phyloP scores from a whole-genome alignment of 2,113 vertebrate genomes.

The Atherinomorus stipes region DNA sequence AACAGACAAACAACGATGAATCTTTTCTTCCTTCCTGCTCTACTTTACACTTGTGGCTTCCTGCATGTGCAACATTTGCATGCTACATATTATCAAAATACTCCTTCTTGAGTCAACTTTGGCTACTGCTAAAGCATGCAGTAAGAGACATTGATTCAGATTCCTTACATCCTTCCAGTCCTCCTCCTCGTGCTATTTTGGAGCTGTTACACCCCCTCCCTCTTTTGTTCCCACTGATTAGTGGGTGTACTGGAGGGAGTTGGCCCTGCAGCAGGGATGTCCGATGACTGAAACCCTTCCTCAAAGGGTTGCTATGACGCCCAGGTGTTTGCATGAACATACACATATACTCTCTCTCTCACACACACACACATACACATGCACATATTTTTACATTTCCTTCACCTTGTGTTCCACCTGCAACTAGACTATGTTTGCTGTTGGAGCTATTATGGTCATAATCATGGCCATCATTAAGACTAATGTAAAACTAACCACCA shows the following conservation, averaged over 20 bases:
- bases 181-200: constrained; percentile 75
- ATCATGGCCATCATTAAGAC: constrained; percentile 65
- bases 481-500: constrained; percentile 71
- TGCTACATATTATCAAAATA: constrained; percentile 12
- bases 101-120: constrained; percentile 14
- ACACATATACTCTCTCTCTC: no score
- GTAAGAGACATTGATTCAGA: constrained; percentile 54
- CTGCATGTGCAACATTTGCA: neutral
- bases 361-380: constrained; percentile 2
- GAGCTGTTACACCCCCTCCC: constrained; percentile 61
- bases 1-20: neutral
- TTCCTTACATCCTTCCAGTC: constrained; percentile 75
- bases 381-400: constrained; percentile 16
- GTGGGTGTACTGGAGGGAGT: constrained; percentile 68
- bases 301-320: constrained; percentile 70
- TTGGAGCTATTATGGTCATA: constrained; percentile 69
- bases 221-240: constrained; percentile 80
- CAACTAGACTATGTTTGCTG: constrained; percentile 51
- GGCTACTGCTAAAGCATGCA: constrained; percentile 34
- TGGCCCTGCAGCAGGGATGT: constrained; percentile 72
- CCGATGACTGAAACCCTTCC: constrained; percentile 74
- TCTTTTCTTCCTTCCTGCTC: neutral
- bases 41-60: constrained; percentile 5
- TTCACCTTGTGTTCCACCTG: constrained; percentile 59
- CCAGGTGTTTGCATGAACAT: constrained; percentile 68